Evolutionary conservation across 2,888 invertebrate genomes (phyloP), one percentile per base, ranked within the genome.

Genomic region (Agriotes lineatus): DNA sequence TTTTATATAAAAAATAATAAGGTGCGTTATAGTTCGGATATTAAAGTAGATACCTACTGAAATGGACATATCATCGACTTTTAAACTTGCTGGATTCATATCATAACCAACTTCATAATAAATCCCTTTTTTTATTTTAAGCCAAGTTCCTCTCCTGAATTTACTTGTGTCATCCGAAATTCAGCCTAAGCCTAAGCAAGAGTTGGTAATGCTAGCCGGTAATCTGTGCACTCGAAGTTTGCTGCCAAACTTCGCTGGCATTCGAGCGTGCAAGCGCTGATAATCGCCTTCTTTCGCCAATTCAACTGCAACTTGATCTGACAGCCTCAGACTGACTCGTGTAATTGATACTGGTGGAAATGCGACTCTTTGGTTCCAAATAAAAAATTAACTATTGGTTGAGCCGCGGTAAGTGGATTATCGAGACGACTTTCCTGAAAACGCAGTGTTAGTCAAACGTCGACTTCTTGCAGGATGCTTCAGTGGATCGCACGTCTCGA

Each of bases 131-230:
- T n/a, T n/a, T n/a, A n/a, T n/a, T n/a, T n/a, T n/a, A n/a, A n/a
- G n/a, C n/a, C n/a, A n/a, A n/a, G n/a, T 42, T 35, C 42, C 33
- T 54, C 48, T 2, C 20, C n/a, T 22, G 48, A 20, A 54, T 56
- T 56, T 63, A 42, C 56, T 56, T 63, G 14, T 33, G 56, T 33
- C 33, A 63, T 63, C 56, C 54, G 42, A 33, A 45, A 56, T 63
- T 44, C 42, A 56, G 45, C 56, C 33, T 63, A 56, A 35, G 30
- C 56, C 45, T 22, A 56, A 44, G 54, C 56, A 57, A 54, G 54
- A 63, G 42, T 54, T 63, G 56, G 56, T 63, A 63, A 63, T 56
- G 45, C 44, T 63, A 33, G 45, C 33, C n/a, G 44, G 33, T 63
- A 63, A 63, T 63, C 54, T 37, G 25, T 33, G 33, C 7, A 57